Base-by-base conservation (phyloP, 2,888 invertebrate species). In the Ectemnius cavifrons region DNA sequence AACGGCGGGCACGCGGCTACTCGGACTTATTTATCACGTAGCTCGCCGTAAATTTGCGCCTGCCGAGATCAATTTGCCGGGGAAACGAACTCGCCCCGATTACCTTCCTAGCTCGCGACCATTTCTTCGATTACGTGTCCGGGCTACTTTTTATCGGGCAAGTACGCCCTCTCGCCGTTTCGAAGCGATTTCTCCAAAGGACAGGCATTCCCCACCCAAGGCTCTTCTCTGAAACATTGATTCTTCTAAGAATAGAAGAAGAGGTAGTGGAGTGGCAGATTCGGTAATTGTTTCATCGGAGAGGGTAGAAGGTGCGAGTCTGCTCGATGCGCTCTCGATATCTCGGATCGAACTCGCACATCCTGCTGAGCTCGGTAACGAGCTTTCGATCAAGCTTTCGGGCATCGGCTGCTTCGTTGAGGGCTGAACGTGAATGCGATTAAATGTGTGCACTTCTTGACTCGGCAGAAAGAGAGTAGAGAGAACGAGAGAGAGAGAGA, bases 51-150 rank as follows among this genome's bases (percentile, higher is more conserved):
- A 82, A 80, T 82, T 82, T 78, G 73, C 74, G 73, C 74, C 78
- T 63, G 66, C 78, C 59, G 67, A 69, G 80, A 82, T 81, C 82
- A 82, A 82, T 82, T 82, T 82, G 81, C 79, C 79, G 67, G 52
- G 75, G 75, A 81, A 82, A 81, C 72, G 63, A 75, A 71, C 75
- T 71, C 56, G 58, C 60, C 37, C 59, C 72, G 75, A 75, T 80
- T 72, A 72, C 71, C 68, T 73, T 6, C 37, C 37, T 37, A 6
- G 37, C 62, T 57, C 63, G 73, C 77, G 67, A 77, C 75, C 79
- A 79, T 81, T 79, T 72, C 67, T 59, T 71, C 71, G 77, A 81
- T 79, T 77, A 62, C 79, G 66, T 13, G 57, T 67, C 18, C 61
- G 61, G 62, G 67, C 68, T 67, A 37, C 18, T 46, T 59, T 65